Conservation (phyloP, 2,888 invertebrate genomes). For the Thereva nobilitata region DNA sequence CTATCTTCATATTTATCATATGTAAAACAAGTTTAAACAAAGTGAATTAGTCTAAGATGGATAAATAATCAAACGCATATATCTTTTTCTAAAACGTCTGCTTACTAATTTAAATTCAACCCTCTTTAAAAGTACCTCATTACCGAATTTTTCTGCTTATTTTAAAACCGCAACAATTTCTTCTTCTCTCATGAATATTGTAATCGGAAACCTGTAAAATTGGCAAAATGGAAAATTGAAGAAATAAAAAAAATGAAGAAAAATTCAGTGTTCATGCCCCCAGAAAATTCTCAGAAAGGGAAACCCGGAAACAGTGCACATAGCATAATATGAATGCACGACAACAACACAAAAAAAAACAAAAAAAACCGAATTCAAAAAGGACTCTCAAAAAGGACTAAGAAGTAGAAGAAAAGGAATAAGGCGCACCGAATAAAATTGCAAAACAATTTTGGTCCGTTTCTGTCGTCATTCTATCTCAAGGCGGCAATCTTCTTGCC, state of each 20-base stretch:
- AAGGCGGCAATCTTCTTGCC: constrained; percentile 6
- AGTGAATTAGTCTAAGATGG: too few relatives aligned
- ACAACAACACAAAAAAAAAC: too few relatives aligned
- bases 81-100: too few relatives aligned
- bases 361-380: too few relatives aligned
- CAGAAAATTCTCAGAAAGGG: constrained; percentile 30
- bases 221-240: constrained; percentile 6
- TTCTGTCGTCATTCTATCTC: constrained; percentile 10
- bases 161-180: too few relatives aligned
- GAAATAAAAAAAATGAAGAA: background rate
- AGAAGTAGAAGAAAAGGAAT: background rate
- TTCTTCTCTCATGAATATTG: constrained; percentile 25
- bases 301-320: constrained; percentile 29
- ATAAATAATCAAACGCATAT: too few relatives aligned
- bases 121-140: too few relatives aligned
- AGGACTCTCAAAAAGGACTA: too few relatives aligned
- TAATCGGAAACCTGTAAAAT: constrained; percentile 28
- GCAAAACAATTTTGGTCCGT: constrained; percentile 4
- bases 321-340: constrained; percentile 26
- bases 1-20: too few relatives aligned
- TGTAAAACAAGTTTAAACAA: too few relatives aligned
- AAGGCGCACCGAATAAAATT: background rate
- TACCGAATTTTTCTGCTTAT: too few relatives aligned
- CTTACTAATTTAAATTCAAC: too few relatives aligned
- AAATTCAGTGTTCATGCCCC: constrained; percentile 28